A percentile compares a stretch with the other conserved stretches of the same genome.
Conservation (phyloP, 2,888 invertebrate species). For the Tryphoninae sp. region DNA sequence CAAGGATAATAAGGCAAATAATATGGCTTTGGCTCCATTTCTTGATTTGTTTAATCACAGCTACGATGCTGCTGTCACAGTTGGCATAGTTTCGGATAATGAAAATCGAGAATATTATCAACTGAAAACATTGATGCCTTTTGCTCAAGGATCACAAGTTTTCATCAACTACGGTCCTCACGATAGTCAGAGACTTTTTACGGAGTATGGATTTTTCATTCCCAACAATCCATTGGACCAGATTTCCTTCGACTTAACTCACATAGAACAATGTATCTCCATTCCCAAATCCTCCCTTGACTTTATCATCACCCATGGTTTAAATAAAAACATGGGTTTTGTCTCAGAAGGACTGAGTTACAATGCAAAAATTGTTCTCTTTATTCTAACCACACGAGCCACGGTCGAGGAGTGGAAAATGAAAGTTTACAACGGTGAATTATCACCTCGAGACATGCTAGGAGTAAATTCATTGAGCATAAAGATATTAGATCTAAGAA, state of each 20-base stretch:
- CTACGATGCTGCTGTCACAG: conserved; percentile 83
- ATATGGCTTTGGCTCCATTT: conserved; percentile 91
- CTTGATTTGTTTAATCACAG: conserved; percentile 96
- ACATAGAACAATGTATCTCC: conserved; percentile 82
- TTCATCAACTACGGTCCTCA: conserved; percentile 95
- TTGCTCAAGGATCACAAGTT: conserved; percentile 87
- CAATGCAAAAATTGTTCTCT: conserved; percentile 82
- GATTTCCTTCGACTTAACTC: conserved; percentile 84
- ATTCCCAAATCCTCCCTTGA: conserved; percentile 81
- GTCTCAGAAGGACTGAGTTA: conserved; percentile 86
- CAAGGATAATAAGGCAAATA: conserved; percentile 72
- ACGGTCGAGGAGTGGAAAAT: conserved; percentile 67
- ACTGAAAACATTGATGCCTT: conserved; percentile 83
- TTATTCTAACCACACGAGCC: conserved; percentile 69
- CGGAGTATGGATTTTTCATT: conserved; percentile 93
- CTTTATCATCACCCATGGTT: conserved; percentile 85
- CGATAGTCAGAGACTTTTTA: conserved; percentile 89
- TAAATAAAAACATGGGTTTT: conserved; percentile 86
- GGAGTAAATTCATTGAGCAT: conserved; percentile 65
- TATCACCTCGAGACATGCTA: conserved; percentile 67
- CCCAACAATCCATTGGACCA: conserved; percentile 87
- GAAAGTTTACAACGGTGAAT: conserved; percentile 72
- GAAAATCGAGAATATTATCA: conserved; percentile 81
- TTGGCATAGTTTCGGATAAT: conserved; percentile 78
- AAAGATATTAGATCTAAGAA: conserved; percentile 69